Evolutionary conservation across 2,113 vertebrate species (phyloP).

Genomic region (Tursiops truncatus): DNA sequence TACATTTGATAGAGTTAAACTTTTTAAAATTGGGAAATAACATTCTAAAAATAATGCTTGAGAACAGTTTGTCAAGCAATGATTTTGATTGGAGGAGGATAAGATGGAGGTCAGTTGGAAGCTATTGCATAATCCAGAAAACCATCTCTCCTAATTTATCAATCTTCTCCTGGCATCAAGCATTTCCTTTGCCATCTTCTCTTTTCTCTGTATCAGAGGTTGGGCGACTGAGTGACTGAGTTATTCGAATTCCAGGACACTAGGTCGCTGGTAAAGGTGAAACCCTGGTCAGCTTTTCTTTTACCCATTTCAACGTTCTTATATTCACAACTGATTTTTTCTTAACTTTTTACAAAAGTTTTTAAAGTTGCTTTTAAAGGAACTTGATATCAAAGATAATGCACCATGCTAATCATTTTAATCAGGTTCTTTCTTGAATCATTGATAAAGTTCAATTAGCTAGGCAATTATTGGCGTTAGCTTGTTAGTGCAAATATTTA

Average conservation of each 20-base stretch:
- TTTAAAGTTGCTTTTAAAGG: neutral
- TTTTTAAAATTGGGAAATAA: neutral
- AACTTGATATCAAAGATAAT: neutral
- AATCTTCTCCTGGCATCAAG: neutral
- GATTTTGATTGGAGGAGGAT: neutral
- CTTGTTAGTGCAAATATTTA: constrained; percentile 14
- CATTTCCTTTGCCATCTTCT: neutral
- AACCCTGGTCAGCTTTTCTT: neutral
- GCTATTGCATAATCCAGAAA: neutral
- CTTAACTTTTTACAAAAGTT: neutral
- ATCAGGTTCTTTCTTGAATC: neutral
- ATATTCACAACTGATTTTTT: neutral
- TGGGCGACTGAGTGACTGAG: rapidly evolving
- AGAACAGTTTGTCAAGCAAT: neutral
- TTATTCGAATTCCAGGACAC: neutral
- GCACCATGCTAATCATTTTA: constrained; percentile 18
- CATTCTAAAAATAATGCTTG: neutral
- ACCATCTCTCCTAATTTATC: neutral
- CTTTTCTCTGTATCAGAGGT: neutral
- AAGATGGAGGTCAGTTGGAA: neutral
- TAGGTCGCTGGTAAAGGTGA: neutral
- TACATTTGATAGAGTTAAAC: neutral
- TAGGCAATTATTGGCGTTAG: neutral
- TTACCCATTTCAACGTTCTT: neutral
- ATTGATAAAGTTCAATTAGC: neutral